Base-by-base conservation (phyloP, 2,888 invertebrate species). In the Linyphia triangularis region DNA sequence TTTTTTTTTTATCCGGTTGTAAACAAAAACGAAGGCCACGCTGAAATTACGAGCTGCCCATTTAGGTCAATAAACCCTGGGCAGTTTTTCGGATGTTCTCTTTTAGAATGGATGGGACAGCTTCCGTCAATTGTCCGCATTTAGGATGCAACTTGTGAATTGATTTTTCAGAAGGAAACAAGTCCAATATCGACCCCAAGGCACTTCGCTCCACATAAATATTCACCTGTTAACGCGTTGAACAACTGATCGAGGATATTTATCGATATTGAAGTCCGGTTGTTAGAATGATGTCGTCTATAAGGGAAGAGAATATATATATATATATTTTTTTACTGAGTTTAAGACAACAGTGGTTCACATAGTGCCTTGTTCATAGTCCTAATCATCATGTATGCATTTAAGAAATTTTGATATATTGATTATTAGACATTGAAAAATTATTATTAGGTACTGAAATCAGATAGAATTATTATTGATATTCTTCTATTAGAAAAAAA, bases 11-110 rank as follows among this genome's bases (percentile, higher is more conserved):
- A 65, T 7, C 28, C 65, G 65, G 65, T 30, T 65, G 7, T n/a
- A 22, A 28, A 28, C 28, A 9, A 19, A 65, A n/a, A 30, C 65
- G 16, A 65, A 30, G 33, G 30, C 65, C 28, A 65, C 30, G n/a
- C n/a, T 30, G 65, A 9, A 65, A 65, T 77, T 26, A 22, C 24
- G n/a, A 3, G 67, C 16, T 16, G 2, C 28, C 57, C 67, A 84
- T 73, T 84, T 84, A 77, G 84, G 84, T 77, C 84, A 84, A 1
- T 24, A 63, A 61, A 77, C 75, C 84, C 30, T 63, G 75, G 28
- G 9, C 37, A 67, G 9, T 72, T 24, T n/a, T 19, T 28, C 43
- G 13, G 57, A 57, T 72, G 24, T 22, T 37, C 51, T 33, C 79
- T 67, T 51, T 69, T 33, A 51, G 78, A 40, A 40, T 16, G 10